Conservation (phyloP, 2,797 vertebrate genomes). For the Gorsachius magnificus region DNA sequence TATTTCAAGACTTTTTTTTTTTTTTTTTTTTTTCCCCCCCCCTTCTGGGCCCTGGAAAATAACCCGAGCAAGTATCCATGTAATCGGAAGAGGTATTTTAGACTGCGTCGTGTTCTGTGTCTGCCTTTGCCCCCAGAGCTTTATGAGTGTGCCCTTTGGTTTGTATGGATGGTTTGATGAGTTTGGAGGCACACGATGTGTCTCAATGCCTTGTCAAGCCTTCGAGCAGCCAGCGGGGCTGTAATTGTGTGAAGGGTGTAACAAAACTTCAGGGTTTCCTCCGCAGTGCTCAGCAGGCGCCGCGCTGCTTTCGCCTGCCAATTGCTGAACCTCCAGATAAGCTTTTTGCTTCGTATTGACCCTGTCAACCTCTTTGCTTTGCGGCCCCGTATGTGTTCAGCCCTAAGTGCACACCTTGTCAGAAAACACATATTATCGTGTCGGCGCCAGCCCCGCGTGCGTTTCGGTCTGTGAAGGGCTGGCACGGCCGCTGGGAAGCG, state of each 20-base stretch:
- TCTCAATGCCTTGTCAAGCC: background rate
- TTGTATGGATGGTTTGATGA: background rate
- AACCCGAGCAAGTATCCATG: background rate
- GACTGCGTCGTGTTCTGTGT: background rate
- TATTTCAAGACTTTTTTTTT: background rate
- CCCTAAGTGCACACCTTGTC: no score
- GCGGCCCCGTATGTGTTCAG: fast-evolving
- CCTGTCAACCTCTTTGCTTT: background rate
- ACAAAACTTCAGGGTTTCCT: background rate
- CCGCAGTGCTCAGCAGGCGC: background rate
- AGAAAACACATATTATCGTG: fast-evolving
- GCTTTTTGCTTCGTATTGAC: background rate
- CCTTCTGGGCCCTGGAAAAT: background rate
- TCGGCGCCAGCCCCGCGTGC: fast-evolving
- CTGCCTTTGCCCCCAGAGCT: background rate
- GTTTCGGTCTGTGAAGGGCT: background rate
- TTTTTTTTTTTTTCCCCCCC: no score
- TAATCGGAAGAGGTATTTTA: background rate
- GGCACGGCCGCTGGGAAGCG: background rate
- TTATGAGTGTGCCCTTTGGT: background rate
- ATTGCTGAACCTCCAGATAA: background rate
- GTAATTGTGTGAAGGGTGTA: background rate
- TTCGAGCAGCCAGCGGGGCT: background rate
- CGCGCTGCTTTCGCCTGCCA: background rate
- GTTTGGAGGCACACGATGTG: fast-evolving